Evolutionary conservation across 2,797 vertebrate genomes (phyloP).

Genomic region (Kryptopterus vitreolus): DNA sequence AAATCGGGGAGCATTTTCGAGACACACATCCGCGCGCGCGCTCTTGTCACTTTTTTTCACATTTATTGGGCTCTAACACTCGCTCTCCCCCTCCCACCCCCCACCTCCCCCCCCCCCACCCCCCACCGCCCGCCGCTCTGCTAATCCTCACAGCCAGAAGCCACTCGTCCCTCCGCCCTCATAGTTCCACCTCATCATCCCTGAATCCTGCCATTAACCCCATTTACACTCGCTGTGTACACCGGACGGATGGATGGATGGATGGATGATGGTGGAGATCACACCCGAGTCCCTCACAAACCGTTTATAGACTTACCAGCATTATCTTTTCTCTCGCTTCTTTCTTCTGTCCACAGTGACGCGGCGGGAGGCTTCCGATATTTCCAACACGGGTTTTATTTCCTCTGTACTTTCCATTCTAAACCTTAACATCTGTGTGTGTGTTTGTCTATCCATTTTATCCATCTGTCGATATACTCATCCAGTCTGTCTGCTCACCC

Average conservation of each 20-base stretch:
- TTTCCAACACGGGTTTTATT: too few relatives aligned
- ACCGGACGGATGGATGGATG: too few relatives aligned
- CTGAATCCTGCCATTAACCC: conserved; percentile 2
- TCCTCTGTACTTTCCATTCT: too few relatives aligned
- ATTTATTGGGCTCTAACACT: not conserved
- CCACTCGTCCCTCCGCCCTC: not conserved
- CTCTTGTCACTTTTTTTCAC: not conserved
- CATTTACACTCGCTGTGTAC: conserved; percentile 12
- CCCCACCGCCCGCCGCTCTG: too few relatives aligned
- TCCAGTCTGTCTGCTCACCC: not conserved
- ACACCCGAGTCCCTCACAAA: not conserved
- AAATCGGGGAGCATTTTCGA: not conserved
- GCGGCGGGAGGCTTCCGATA: too few relatives aligned
- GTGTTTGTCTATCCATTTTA: too few relatives aligned
- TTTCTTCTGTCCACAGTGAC: not conserved
- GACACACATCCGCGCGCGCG: not conserved
- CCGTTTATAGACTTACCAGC: not conserved
- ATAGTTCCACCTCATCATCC: conserved; percentile 2
- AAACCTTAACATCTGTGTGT: too few relatives aligned
- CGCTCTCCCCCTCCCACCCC: too few relatives aligned
- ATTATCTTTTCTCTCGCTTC: not conserved
- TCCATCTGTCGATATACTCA: too few relatives aligned
- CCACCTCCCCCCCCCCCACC: too few relatives aligned
- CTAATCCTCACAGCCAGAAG: conserved; percentile 5
- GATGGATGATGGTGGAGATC: not conserved